Conservation (phyloP, 2,797 vertebrate species). For the Coilia nasus region DNA sequence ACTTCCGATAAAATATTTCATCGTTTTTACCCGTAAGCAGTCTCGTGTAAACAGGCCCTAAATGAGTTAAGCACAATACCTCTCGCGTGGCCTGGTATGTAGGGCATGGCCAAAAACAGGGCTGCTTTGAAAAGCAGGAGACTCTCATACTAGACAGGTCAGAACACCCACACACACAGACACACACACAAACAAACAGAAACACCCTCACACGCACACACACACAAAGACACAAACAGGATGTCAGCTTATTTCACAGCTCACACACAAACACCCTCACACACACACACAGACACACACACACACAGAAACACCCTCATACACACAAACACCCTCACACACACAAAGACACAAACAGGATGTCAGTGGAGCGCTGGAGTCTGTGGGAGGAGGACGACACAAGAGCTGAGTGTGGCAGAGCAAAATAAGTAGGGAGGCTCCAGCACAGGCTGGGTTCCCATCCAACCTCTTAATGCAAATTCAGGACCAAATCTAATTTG, state of each 20-base stretch:
- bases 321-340: no score
- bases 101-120: not conserved
- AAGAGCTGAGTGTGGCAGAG: not conserved
- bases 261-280: not conserved
- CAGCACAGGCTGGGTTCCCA: not conserved
- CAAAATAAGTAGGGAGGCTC: not conserved
- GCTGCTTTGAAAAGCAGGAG: not conserved
- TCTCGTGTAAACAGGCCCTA: not conserved
- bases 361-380: not conserved
- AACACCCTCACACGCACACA: no score
- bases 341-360: not conserved
- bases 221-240: not conserved
- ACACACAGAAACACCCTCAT: no score
- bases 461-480: not conserved
- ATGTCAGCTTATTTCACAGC: no score
- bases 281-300: not conserved
- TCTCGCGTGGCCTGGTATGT: not conserved
- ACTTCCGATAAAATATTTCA: no score
- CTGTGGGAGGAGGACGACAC: not conserved
- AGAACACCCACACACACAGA: slow-evolving; percentile 2
- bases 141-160: not conserved
- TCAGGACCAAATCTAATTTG: not conserved
- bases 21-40: no score
- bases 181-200: not conserved
- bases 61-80: not conserved